phyloP scores from a whole-genome alignment of 2,113 vertebrate genomes.

The Mesitornis unicolor region DNA sequence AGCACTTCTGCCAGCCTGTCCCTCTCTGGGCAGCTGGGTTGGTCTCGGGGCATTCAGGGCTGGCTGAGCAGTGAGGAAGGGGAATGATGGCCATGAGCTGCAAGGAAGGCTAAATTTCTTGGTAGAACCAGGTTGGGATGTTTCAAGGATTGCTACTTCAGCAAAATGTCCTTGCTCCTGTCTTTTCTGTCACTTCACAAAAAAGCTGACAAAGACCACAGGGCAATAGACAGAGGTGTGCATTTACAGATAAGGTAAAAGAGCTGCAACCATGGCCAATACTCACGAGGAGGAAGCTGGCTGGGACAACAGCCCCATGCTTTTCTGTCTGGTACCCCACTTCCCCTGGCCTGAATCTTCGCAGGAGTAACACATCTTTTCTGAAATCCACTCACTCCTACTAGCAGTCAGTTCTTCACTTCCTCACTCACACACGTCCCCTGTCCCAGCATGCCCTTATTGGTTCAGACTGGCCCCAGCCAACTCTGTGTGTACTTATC shows the following conservation, averaged over 20 bases:
- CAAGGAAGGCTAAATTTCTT: not conserved
- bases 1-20: not conserved
- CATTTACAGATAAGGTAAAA: not conserved
- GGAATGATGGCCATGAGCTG: not conserved
- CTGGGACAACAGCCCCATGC: not conserved
- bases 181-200: not conserved
- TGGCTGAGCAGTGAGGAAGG: not conserved
- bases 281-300: not conserved
- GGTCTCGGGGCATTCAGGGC: not conserved
- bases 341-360: not conserved
- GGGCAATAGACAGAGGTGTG: not conserved
- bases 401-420: not conserved
- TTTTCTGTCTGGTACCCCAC: not conserved
- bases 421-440: not conserved
- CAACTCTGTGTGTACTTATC: not conserved
- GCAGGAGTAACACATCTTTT: not conserved
- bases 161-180: not conserved
- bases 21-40: not conserved
- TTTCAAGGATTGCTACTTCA: not conserved
- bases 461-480: not conserved
- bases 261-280: not conserved
- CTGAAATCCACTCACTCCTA: not conserved
- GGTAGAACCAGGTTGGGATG: not conserved
- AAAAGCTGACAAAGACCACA: not conserved
- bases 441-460: not conserved